These are phyloP conservation scores for Lepidiolamprologus cunningtoni DNA, from an alignment of 2,113 vertebrate genomes.

Conservation along the genomic window DNA sequence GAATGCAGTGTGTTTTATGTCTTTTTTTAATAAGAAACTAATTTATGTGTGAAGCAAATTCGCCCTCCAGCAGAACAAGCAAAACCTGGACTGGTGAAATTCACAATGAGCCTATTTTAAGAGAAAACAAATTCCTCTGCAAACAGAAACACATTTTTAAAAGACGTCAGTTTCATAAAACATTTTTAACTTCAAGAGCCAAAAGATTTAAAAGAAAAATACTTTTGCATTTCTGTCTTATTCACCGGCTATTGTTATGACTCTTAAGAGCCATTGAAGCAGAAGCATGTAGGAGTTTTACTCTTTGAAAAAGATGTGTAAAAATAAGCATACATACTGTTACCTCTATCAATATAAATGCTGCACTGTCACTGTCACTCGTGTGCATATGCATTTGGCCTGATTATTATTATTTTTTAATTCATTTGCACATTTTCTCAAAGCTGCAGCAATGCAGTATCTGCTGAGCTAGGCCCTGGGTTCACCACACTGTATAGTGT, in stretches of 20 bases:
- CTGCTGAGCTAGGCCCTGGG: neutral
- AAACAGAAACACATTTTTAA: neutral
- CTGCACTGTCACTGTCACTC: neutral
- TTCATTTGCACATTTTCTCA: neutral
- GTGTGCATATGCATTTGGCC: neutral
- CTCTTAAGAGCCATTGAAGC: neutral
- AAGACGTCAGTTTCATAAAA: neutral
- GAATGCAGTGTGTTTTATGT: neutral
- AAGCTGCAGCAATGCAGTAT: neutral
- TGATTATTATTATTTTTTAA: rapidly evolving
- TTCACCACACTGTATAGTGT: neutral
- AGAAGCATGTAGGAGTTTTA: neutral
- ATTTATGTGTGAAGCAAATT: neutral
- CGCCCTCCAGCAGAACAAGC: neutral
- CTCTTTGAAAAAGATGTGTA: neutral
- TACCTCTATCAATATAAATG: neutral
- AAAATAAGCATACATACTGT: neutral
- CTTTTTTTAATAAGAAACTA: neutral
- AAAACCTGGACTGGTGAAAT: neutral
- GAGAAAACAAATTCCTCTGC: neutral
- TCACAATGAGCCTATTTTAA: neutral
- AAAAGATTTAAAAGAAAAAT: neutral
- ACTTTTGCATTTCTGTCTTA: rapidly evolving
- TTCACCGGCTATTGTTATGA: rapidly evolving
- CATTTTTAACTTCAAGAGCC: neutral